Evolutionary conservation across 2,888 invertebrate genomes (phyloP).

Genomic region (Protodeltote pygarga): DNA sequence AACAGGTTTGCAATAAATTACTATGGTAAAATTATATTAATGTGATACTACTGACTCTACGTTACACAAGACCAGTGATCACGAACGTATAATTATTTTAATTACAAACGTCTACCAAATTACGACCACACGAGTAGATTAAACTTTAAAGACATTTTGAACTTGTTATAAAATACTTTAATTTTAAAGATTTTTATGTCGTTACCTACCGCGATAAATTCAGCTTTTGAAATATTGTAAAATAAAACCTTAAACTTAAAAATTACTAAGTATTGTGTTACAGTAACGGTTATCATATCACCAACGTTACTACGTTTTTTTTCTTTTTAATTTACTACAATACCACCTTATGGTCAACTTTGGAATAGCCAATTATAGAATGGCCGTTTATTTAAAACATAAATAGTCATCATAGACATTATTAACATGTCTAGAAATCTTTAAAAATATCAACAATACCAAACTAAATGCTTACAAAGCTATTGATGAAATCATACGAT

Average conservation of each 20-base stretch:
- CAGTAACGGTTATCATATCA: slow-evolving; percentile 32
- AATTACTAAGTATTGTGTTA: slow-evolving; percentile 53
- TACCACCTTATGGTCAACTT: slow-evolving; percentile 1
- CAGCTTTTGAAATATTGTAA: slow-evolving; percentile 45
- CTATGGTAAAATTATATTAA: slow-evolving; percentile 27
- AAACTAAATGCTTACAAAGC: slow-evolving; percentile 31
- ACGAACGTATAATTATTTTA: slow-evolving; percentile 51
- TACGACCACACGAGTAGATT: slow-evolving; percentile 44
- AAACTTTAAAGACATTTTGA: slow-evolving; percentile 24
- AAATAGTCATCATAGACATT: too few species aligned
- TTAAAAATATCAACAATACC: slow-evolving; percentile 1
- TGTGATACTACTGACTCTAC: slow-evolving; percentile 17
- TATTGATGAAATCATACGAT: slow-evolving; percentile 44
- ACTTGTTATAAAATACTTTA: slow-evolving; percentile 43
- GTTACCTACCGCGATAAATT: slow-evolving; percentile 51
- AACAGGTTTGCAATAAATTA: slow-evolving; percentile 35
- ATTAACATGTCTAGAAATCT: too few species aligned
- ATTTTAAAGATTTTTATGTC: slow-evolving; percentile 37
- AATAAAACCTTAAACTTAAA: slow-evolving; percentile 49
- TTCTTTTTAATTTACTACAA: slow-evolving; percentile 2
- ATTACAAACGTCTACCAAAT: slow-evolving; percentile 53
- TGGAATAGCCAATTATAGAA: slow-evolving; percentile 1
- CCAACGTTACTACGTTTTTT: slow-evolving; percentile 11
- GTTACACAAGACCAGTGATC: slow-evolving; percentile 30
- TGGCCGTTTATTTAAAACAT: neutral